Conservation (phyloP, 2,797 vertebrate species). For the Helarctos malayanus region DNA sequence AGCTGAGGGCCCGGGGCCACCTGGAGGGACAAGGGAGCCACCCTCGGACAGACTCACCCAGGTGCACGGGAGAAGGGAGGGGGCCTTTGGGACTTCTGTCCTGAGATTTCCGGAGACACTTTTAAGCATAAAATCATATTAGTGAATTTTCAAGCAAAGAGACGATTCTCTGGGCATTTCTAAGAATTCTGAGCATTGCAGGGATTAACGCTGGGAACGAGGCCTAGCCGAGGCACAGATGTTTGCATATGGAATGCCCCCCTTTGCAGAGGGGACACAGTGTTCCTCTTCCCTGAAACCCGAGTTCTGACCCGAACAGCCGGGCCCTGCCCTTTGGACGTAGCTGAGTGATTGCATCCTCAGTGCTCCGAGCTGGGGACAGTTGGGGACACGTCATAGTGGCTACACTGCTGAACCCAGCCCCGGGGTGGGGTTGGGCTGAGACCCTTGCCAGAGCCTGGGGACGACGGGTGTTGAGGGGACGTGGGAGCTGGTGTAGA, state of each 20-base stretch:
- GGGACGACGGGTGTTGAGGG: fast-evolving
- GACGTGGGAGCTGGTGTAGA: fast-evolving
- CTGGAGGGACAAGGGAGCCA: not conserved
- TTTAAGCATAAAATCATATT: not conserved
- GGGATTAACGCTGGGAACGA: not conserved
- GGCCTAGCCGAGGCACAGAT: not conserved
- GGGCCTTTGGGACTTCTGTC: not conserved
- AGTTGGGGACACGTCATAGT: fast-evolving
- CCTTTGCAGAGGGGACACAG: fast-evolving
- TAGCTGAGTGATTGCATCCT: fast-evolving
- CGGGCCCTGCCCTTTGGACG: not conserved
- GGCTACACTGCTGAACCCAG: not conserved
- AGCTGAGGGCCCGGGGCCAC: not conserved
- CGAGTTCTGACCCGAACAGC: not conserved
- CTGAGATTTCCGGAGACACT: not conserved
- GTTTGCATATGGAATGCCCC: not conserved
- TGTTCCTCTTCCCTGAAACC: not conserved
- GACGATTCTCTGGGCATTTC: not conserved
- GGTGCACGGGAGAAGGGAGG: fast-evolving
- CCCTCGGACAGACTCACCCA: not conserved
- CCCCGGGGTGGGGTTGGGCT: not conserved
- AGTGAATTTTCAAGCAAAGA: not conserved
- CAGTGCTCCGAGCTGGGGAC: not conserved
- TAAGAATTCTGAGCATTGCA: not conserved
- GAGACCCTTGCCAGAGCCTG: not conserved